A percentile compares a stretch with the other conserved stretches of the same genome.
These are phyloP conservation scores for Bombyx mori DNA, from an alignment of 1,140 invertebrate genomes.

Conservation along the genomic window ASM3026992v2 NC_085117.1:17220001-17220500, in stretches of 20 bases:
- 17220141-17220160: constrained; percentile 91
- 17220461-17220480: too few species aligned
- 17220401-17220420: too few species aligned
- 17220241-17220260: background rate
- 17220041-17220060: constrained; percentile 2
- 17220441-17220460: too few species aligned
- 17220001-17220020: too few species aligned
- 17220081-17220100: constrained; percentile 8
- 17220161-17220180: constrained; percentile 90
- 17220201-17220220: constrained; percentile 90
- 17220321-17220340: too few species aligned
- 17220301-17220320: too few species aligned
- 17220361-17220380: too few species aligned
- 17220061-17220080: background rate
- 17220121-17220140: constrained; percentile 86
- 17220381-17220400: too few species aligned
- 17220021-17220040: constrained; percentile 3
- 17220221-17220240: constrained; percentile 13
- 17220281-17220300: background rate
- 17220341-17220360: too few species aligned
- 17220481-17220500: too few species aligned
- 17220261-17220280: background rate
- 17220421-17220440: too few species aligned
- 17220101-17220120: constrained; percentile 86
- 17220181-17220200: constrained; percentile 86